Evolutionary conservation across 2,888 invertebrate genomes (phyloP).

Genomic region (Cistogaster globosa): DNA sequence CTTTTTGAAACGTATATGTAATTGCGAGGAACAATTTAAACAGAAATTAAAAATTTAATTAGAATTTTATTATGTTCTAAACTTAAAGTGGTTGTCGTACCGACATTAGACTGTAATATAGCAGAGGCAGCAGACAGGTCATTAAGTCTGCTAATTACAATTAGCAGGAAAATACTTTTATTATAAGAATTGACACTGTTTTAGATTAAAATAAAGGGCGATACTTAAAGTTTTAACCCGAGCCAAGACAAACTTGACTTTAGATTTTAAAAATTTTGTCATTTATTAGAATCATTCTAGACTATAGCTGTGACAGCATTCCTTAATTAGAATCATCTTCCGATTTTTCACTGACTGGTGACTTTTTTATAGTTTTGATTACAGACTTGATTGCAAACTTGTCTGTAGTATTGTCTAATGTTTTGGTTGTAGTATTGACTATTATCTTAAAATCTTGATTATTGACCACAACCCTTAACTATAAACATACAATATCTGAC

Average conservation of each 20-base stretch:
- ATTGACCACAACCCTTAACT: no score
- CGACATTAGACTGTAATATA: slow-evolving; percentile 34
- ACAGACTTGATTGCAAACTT: no score
- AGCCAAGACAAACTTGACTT: no score
- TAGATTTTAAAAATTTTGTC: no score
- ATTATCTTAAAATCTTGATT: neutral
- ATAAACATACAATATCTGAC: no score
- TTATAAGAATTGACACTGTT: no score
- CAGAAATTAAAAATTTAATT: slow-evolving; percentile 57
- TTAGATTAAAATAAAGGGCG: no score
- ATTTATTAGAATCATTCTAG: neutral
- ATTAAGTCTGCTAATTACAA: slow-evolving; percentile 56
- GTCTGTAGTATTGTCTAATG: neutral
- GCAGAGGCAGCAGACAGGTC: slow-evolving; percentile 62
- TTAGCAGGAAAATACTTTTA: slow-evolving; percentile 17
- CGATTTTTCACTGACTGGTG: neutral
- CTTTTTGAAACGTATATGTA: slow-evolving; percentile 13
- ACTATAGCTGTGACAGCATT: neutral
- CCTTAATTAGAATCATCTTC: neutral
- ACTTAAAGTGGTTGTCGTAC: slow-evolving; percentile 28
- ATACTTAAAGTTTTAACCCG: no score
- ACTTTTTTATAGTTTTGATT: neutral
- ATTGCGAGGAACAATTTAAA: slow-evolving; percentile 49
- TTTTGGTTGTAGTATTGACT: neutral
- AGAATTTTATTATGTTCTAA: slow-evolving; percentile 20